A percentile compares a stretch with the other conserved stretches of the same genome.
Evolutionary conservation across 2,113 vertebrate genomes (phyloP).

Genomic region (Triplophysa rosa): DNA sequence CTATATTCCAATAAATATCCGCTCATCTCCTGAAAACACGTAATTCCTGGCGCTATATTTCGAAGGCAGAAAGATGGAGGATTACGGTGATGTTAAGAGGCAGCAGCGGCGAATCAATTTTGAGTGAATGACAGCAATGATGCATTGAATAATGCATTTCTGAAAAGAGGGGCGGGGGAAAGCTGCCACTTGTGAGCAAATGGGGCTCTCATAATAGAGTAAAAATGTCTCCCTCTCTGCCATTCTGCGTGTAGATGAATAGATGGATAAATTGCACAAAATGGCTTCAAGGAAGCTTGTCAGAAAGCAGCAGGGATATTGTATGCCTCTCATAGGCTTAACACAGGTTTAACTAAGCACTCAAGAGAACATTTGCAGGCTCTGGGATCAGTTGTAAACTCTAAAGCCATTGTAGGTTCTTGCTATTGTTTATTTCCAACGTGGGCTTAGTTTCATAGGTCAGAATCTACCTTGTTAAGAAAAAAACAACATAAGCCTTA

Average conservation of each 20-base stretch:
- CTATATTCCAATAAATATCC: slow-evolving; percentile 67
- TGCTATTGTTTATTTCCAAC: slow-evolving; percentile 29
- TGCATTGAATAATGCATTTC: slow-evolving; percentile 68
- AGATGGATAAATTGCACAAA: slow-evolving; percentile 61
- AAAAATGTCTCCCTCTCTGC: slow-evolving; percentile 47
- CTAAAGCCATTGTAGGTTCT: background rate
- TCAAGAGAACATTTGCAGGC: slow-evolving; percentile 61
- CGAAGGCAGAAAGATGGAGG: slow-evolving; percentile 61
- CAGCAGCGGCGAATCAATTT: slow-evolving; percentile 69
- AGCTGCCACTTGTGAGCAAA: slow-evolving; percentile 59
- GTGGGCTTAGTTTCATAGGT: background rate
- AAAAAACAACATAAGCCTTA: background rate
- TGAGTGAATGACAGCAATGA: slow-evolving; percentile 65
- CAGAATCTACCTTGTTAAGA: background rate
- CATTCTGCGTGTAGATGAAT: slow-evolving; percentile 55
- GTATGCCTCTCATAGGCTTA: slow-evolving; percentile 60
- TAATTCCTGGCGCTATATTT: slow-evolving; percentile 64
- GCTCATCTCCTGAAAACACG: slow-evolving; percentile 58
- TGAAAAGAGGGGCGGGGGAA: slow-evolving; percentile 32
- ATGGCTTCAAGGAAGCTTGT: slow-evolving; percentile 60
- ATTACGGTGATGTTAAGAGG: slow-evolving; percentile 69
- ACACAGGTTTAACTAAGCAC: slow-evolving; percentile 65
- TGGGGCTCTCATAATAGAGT: slow-evolving; percentile 52
- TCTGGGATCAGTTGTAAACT: slow-evolving; percentile 39
- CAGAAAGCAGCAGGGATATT: slow-evolving; percentile 54